phyloP scores from a whole-genome alignment of 1,140 invertebrate genomes.

The Drosophila gunungcola region DNA sequence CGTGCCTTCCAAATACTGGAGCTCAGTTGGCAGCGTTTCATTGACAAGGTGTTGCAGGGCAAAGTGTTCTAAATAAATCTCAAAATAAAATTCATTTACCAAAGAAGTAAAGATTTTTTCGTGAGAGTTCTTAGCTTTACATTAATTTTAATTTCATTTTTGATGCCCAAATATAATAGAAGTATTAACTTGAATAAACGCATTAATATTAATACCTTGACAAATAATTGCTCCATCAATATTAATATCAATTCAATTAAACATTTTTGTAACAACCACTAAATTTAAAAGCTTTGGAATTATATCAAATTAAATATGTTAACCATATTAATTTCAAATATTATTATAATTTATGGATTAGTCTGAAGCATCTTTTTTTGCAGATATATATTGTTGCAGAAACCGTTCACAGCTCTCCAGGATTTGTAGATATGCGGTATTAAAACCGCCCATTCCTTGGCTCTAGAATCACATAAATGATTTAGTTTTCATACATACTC shows the following conservation, averaged over 20 bases:
- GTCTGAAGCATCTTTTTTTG: not conserved
- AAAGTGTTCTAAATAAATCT: constrained; percentile 44
- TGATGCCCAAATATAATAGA: too few species aligned
- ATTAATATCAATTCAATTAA: too few species aligned
- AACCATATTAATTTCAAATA: too few species aligned
- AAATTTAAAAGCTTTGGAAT: too few species aligned
- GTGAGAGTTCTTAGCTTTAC: too few species aligned
- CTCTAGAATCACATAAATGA: constrained; percentile 34
- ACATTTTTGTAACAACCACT: too few species aligned
- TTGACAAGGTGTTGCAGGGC: constrained; percentile 66
- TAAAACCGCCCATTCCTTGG: constrained; percentile 59
- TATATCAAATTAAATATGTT: too few species aligned
- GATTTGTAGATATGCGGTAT: constrained; percentile 63
- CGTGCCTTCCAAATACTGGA: constrained; percentile 60
- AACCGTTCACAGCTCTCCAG: constrained; percentile 67
- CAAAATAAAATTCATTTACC: constrained; percentile 3
- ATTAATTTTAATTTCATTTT: too few species aligned
- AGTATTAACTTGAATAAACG: too few species aligned
- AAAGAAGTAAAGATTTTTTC: not conserved
- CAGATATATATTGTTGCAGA: constrained; percentile 26
- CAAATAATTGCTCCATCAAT: too few species aligned
- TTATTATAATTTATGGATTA: too few species aligned
- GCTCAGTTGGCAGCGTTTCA: constrained; percentile 62
- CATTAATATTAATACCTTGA: too few species aligned
- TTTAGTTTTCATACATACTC: not conserved